Evolutionary conservation across 2,113 vertebrate genomes (phyloP).

Genomic region (Conger conger): DNA sequence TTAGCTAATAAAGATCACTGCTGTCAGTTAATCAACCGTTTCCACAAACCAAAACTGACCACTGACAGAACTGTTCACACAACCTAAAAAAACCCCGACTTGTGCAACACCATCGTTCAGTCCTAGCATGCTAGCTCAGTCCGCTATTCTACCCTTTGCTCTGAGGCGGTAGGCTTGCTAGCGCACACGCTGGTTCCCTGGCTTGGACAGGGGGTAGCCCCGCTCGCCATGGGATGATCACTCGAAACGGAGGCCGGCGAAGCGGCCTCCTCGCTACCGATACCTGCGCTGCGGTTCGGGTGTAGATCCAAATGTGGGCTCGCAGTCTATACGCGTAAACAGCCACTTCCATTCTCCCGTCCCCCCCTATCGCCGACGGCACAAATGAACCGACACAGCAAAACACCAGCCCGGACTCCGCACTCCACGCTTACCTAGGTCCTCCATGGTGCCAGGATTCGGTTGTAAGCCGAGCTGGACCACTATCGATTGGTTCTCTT

Average conservation of each 20-base stretch:
- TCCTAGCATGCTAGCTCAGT: background rate
- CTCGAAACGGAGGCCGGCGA: background rate
- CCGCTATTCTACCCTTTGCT: background rate
- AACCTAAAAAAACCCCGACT: background rate
- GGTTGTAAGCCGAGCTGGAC: background rate
- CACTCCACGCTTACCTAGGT: conserved; percentile 18
- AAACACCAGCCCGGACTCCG: background rate
- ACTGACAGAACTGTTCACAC: background rate
- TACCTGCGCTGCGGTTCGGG: background rate
- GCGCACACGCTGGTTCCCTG: background rate
- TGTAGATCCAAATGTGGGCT: background rate
- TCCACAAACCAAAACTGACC: background rate
- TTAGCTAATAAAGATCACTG: background rate
- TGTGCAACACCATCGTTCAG: background rate
- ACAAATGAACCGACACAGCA: background rate
- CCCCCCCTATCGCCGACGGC: background rate
- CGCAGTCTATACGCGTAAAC: background rate
- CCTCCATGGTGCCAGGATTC: conserved; percentile 22
- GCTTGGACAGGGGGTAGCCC: background rate
- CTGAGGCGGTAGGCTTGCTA: background rate
- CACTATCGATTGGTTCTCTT: background rate
- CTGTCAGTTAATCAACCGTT: background rate
- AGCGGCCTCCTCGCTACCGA: background rate
- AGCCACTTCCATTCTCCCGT: background rate
- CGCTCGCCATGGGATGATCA: background rate